Evolutionary conservation across 2,797 vertebrate species (phyloP), one percentile per base, ranked within the genome.

Genomic region (Eurystomus glaucurus): DNA sequence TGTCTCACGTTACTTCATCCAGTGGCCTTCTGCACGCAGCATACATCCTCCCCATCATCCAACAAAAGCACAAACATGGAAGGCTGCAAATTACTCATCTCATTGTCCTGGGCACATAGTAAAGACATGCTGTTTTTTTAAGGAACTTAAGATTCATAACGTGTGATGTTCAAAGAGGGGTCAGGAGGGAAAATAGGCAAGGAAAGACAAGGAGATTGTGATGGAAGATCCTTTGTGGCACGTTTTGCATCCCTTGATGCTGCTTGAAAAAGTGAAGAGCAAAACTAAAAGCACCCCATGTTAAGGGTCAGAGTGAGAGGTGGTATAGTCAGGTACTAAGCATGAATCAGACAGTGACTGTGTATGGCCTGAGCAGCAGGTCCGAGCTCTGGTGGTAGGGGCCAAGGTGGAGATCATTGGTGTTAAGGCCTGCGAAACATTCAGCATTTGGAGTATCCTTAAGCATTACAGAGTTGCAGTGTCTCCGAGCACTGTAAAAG

Each of bases 311-410:
- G 28, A 54, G 61, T 14, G 26, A 48, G 35, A 58, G 17, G 6
- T 17, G 43, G 10, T 0, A 0, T 13, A n/a, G 52, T 16, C 2
- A 5, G 10, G 31, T 78, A 19, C 33, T 26, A 14, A 10, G 29
- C 0, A 0, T 29, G 25, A 45, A 19, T 81, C 28, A 37, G 66
- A 33, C 21, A 12, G 15, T 1, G 3, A 11, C 29, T 57, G 6
- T 17, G 26, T 22, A 21, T 14, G 43, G 37, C 28, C 2, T 4
- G 28, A 45, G 51, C 41, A 87, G 28, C 14, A 50, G 41, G 9
- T 18, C 16, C 8, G 33, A 74, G n/a, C 64, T 48, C 45, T 65
- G 54, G 31, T 35, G 35, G 26, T 20, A 66, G 50, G 45, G 22
- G 22, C 33, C n/a, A 26, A 25, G 28, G 28, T 4, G 43, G 37